phyloP scores from a whole-genome alignment of 2,113 vertebrate species.

The Sterna hirundo region DNA sequence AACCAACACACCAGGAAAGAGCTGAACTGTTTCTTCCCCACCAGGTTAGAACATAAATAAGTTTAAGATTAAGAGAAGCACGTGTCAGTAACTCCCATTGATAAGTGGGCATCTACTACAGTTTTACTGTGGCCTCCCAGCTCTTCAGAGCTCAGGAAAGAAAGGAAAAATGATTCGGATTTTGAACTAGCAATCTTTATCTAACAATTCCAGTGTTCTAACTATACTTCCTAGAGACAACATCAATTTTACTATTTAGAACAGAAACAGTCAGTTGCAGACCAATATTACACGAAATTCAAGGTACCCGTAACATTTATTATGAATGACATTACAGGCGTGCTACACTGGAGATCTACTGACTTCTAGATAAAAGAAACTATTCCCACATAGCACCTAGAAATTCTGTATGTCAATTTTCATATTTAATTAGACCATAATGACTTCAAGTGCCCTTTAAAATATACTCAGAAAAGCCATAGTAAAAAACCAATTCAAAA shows the following conservation, averaged over 20 bases:
- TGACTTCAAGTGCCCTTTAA: neutral
- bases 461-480: neutral
- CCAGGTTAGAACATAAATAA: neutral
- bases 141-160: neutral
- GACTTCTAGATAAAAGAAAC: neutral
- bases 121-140: neutral
- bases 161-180: neutral
- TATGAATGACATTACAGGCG: neutral
- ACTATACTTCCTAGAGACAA: neutral
- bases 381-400: neutral
- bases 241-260: neutral
- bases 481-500: neutral
- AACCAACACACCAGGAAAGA: neutral
- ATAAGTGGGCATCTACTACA: neutral
- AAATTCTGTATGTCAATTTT: neutral
- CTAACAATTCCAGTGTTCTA: neutral
- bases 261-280: neutral
- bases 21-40: neutral
- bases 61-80: neutral
- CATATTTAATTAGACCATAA: neutral
- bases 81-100: neutral
- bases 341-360: neutral
- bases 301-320: neutral
- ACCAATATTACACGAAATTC: neutral
- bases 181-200: neutral